Conservation (phyloP, 2,888 invertebrate species). For the Cantharis lateralis region DNA sequence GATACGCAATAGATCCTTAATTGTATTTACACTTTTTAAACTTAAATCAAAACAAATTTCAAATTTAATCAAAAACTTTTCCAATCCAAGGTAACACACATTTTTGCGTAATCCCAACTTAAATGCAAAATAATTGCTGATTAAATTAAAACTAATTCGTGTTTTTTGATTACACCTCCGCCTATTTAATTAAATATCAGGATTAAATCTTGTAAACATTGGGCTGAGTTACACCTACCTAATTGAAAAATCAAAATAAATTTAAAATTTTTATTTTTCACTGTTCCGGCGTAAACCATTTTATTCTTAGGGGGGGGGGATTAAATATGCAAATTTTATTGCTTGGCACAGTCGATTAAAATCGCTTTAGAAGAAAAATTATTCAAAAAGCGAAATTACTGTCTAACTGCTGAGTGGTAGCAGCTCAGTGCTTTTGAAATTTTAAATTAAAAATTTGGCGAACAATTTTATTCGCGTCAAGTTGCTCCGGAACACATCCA, state of each 20-base stretch:
- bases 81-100: not conserved
- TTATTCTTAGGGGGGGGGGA: not conserved
- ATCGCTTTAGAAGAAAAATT: not conserved
- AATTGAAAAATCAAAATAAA: not conserved
- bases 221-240: not conserved
- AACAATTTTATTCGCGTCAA: not conserved
- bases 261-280: not conserved
- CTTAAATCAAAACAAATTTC: not conserved
- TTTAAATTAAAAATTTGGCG: not conserved
- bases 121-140: not conserved
- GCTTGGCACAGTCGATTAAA: not conserved
- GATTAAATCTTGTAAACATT: not conserved
- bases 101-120: not conserved
- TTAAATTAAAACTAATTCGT: not conserved
- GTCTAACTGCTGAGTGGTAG: not conserved
- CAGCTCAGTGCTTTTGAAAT: not conserved
- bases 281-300: not conserved
- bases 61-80: not conserved
- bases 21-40: not conserved
- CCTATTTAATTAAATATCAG: not conserved
- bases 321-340: not conserved
- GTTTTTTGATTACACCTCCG: not conserved
- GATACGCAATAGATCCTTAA: not conserved
- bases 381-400: not conserved
- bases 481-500: not conserved